phyloP scores from a whole-genome alignment of 2,113 vertebrate genomes.

The Mus spicilegus region DNA sequence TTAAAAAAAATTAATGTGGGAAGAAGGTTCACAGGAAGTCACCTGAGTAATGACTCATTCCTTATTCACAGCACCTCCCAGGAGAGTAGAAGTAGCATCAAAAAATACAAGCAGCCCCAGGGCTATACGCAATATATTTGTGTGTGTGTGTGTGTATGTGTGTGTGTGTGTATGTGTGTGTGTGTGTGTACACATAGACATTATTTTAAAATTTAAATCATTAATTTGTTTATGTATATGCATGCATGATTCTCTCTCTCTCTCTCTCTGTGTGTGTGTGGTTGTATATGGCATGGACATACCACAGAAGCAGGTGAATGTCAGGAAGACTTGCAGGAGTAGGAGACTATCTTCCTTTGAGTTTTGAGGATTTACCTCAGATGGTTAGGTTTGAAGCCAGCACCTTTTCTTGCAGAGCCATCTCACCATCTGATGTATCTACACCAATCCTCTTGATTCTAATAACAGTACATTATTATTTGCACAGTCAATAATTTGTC shows the following conservation, averaged over 20 bases:
- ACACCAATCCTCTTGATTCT: background rate
- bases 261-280: background rate
- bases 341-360: background rate
- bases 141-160: too few relatives aligned
- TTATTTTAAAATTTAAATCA: too few relatives aligned
- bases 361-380: background rate
- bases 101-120: too few relatives aligned
- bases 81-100: too few relatives aligned
- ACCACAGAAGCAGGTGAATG: background rate
- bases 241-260: too few relatives aligned
- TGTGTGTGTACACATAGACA: background rate
- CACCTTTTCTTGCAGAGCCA: background rate
- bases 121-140: too few relatives aligned
- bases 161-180: rapidly evolving
- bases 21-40: too few relatives aligned
- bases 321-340: background rate
- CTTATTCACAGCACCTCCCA: too few relatives aligned
- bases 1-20: too few relatives aligned
- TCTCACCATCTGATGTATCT: background rate
- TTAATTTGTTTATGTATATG: too few relatives aligned
- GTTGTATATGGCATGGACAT: background rate
- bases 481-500: background rate
- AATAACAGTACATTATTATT: background rate
- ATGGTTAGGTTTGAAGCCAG: background rate
- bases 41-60: too few relatives aligned